Evolutionary conservation across 92 coral and sea anemone species (phyloP), one percentile per base, ranked within the genome.

Genomic region (Pocillopora meandrina): DNA sequence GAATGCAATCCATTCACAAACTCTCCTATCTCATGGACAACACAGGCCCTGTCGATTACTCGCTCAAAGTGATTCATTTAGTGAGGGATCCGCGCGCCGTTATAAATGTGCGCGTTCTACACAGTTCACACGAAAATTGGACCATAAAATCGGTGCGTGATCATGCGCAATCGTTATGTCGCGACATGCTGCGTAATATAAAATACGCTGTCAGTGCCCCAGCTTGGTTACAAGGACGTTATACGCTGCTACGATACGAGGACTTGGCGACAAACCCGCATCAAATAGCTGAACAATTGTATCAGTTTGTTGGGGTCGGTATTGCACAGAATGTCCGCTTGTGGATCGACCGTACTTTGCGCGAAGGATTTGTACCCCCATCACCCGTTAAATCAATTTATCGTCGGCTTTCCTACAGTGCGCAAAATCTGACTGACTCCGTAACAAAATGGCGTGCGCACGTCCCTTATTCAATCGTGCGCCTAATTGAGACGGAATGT

Each of bases 81-180:
- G 96, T 96, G 72, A 92, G 98, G 0, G 98, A 94, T 65, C 98
- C 98, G 21, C 98, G 98, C 83, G 98, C 98, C 65, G 83, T 94
- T 10, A 59, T 92, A 36, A 90, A 96, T 85, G 76, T 98, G 81
- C 87, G 88, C 55, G 90, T 94, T 26, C 63, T 80, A 47, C 82
- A 71, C 61, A 86, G 82, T 57, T 56, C 89, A 12, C 79, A 65
- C 56, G 88, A 81, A 23, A 90, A 84, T 72, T 94, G 95, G 95
- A 92, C 98, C 18, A 66, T 92, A 42, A 73, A 78, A 23, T 86
- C 92, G 23, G 79, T 92, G 65, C 92, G 93, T 49, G 77, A 80
- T 34, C 90, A 90, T 74, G 92, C 94, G 52, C 87, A 87, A 65
- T 76, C 84, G 34, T 67, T 94, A 72, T 96, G 99, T 66, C 85